phyloP scores from a whole-genome alignment of 2,797 vertebrate species.

The Galagoides demidoff region DNA sequence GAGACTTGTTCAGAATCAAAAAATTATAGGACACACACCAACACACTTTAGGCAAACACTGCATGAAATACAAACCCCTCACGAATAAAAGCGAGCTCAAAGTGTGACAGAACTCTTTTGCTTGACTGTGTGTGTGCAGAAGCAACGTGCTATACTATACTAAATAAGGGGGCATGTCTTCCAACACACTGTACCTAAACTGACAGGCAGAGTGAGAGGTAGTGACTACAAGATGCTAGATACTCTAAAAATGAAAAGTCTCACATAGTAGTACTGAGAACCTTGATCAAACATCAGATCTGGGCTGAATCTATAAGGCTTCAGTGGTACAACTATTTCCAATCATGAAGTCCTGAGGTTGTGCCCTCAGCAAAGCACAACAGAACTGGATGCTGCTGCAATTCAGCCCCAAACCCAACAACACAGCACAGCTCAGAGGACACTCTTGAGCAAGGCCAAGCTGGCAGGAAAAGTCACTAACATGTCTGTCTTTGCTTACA shows the following conservation, averaged over 20 bases:
- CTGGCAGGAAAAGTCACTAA: background rate
- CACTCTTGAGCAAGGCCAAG: background rate
- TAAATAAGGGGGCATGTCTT: background rate
- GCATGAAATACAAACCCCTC: constrained; percentile 26
- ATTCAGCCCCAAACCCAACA: background rate
- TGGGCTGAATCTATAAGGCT: background rate
- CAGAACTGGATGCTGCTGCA: background rate
- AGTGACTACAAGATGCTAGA: background rate
- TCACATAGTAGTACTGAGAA: background rate
- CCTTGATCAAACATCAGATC: background rate
- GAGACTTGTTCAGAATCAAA: constrained; percentile 41
- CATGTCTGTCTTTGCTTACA: background rate
- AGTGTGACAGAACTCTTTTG: background rate
- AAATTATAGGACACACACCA: constrained; percentile 46
- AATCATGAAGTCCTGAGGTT: background rate
- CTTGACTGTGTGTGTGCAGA: background rate
- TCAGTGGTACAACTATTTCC: background rate
- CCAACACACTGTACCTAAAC: background rate
- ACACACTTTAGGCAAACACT: background rate
- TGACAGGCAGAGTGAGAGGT: background rate
- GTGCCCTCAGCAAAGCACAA: background rate
- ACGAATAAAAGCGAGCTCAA: constrained; percentile 1
- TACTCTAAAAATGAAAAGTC: background rate
- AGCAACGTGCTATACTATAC: constrained; percentile 6
- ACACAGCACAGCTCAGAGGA: background rate